These are phyloP conservation scores for Gasterosteus nipponicus DNA, from an alignment of 2,113 vertebrate species.

Conservation along the genomic window DNA sequence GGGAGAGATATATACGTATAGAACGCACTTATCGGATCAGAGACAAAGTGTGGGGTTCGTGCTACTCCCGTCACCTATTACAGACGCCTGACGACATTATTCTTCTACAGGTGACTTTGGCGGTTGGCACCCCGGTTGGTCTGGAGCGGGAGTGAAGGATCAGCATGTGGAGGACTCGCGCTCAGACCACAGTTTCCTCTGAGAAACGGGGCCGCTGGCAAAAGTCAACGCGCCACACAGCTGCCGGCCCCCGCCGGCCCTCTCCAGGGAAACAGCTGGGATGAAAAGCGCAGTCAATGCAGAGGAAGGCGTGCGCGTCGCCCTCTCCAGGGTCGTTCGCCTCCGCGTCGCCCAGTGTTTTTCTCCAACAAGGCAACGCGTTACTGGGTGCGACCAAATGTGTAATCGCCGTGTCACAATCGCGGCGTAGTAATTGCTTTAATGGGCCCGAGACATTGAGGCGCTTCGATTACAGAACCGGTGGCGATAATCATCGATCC, in stretches of 20 bases:
- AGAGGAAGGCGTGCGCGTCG: constrained; percentile 36
- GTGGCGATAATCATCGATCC: neutral
- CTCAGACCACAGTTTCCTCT: constrained; percentile 79
- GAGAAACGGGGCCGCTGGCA: constrained; percentile 71
- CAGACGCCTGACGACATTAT: too few species aligned
- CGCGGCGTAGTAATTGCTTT: constrained; percentile 2
- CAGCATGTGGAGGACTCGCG: too few species aligned
- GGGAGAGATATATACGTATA: constrained; percentile 36
- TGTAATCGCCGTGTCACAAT: constrained; percentile 29
- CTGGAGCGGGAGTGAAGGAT: too few species aligned
- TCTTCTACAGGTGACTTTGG: too few species aligned
- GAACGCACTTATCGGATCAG: constrained; percentile 46
- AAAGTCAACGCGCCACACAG: constrained; percentile 76
- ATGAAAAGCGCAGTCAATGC: constrained; percentile 47
- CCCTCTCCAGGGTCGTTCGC: constrained; percentile 17
- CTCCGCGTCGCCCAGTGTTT: constrained; percentile 41
- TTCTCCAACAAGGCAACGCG: constrained; percentile 32
- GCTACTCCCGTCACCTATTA: neutral
- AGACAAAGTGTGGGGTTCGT: constrained; percentile 42
- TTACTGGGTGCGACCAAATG: constrained; percentile 39
- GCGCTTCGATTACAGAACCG: neutral
- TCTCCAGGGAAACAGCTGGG: constrained; percentile 63
- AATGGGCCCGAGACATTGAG: constrained; percentile 6
- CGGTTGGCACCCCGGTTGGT: too few species aligned
- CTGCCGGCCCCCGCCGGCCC: constrained; percentile 41